phyloP scores from a whole-genome alignment of 2,797 vertebrate species.

The Garrulus glandarius region DNA sequence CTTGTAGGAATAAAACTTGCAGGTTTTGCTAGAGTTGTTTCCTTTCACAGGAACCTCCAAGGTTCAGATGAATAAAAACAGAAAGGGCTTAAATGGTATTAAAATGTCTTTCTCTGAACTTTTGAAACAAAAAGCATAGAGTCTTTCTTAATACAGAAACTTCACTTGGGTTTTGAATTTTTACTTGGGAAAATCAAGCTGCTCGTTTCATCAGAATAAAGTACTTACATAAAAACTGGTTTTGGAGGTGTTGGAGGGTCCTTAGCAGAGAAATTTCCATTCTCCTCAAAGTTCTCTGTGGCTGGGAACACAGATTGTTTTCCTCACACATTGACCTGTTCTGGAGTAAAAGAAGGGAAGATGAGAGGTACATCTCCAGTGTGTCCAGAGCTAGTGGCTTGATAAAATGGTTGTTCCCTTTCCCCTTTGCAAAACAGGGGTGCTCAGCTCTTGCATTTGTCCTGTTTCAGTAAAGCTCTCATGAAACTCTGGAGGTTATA shows the following conservation, averaged over 20 bases:
- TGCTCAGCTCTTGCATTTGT: neutral
- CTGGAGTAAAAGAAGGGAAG: neutral
- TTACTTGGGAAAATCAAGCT: neutral
- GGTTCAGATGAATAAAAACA: neutral
- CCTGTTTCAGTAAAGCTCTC: neutral
- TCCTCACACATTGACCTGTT: neutral
- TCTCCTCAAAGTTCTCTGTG: neutral
- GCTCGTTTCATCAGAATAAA: neutral
- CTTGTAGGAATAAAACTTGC: neutral
- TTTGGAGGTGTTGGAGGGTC: neutral
- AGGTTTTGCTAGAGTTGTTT: neutral
- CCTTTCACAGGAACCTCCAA: neutral
- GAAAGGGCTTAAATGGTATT: neutral
- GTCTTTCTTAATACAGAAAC: neutral
- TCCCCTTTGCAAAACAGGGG: neutral
- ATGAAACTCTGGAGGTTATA: neutral
- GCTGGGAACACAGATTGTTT: neutral
- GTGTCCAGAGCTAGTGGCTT: neutral
- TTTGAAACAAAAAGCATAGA: neutral
- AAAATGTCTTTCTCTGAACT: neutral
- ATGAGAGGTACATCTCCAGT: fast-evolving
- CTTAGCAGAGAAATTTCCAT: neutral
- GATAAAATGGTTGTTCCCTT: neutral
- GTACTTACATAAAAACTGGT: neutral
- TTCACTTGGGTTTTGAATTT: neutral